These are phyloP conservation scores for Pantherophis vulpinus DNA, from an alignment of 2,797 vertebrate species.

Conservation along the genomic window DNA sequence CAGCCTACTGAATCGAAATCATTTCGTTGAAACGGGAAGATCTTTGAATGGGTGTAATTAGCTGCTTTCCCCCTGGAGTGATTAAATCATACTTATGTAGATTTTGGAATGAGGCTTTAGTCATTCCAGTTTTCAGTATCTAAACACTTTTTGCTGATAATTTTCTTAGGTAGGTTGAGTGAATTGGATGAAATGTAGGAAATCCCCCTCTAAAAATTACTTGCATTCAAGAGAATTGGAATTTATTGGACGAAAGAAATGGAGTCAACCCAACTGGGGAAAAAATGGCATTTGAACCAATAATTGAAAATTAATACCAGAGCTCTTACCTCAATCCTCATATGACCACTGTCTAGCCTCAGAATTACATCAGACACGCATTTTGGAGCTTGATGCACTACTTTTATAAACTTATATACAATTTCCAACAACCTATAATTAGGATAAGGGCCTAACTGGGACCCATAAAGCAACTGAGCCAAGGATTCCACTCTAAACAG, in stretches of 20 bases:
- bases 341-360: not conserved
- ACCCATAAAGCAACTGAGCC: not conserved
- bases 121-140: not conserved
- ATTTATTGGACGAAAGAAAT: not conserved
- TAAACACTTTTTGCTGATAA: not conserved
- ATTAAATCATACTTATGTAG: not conserved
- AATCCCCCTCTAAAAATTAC: not conserved
- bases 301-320: not conserved
- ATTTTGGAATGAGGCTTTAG: not conserved
- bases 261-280: not conserved
- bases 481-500: not conserved
- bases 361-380: not conserved
- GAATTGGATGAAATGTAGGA: not conserved
- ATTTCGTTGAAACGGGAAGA: not conserved
- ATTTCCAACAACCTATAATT: not conserved
- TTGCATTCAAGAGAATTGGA: not conserved
- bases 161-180: not conserved
- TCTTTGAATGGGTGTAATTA: not conserved
- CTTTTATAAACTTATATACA: not conserved
- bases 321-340: not conserved
- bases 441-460: not conserved
- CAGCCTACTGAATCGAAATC: not conserved
- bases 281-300: not conserved
- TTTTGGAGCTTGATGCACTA: not conserved
- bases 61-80: not conserved